Evolutionary conservation across 2,113 vertebrate genomes (phyloP).

Genomic region (Brachyhypopomus gauderio): DNA sequence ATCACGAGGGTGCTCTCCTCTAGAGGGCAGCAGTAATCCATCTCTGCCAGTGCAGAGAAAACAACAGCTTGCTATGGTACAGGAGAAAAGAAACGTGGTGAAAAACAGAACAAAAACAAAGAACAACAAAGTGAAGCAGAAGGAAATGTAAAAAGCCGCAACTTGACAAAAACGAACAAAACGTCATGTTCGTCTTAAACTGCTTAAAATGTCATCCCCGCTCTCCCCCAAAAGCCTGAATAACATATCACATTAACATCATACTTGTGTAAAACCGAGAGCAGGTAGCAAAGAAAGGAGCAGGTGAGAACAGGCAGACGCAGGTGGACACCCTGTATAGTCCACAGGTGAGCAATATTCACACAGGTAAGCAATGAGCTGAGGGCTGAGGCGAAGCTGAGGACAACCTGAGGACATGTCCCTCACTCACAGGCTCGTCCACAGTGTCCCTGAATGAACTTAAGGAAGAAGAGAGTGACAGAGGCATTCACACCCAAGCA

Average conservation of each 20-base stretch:
- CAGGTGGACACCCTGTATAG: no score
- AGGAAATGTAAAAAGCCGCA: no score
- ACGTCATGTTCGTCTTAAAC: no score
- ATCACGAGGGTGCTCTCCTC: background rate
- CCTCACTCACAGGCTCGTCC: background rate
- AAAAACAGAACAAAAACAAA: background rate
- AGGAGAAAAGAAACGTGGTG: background rate
- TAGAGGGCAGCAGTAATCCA: slow-evolving; percentile 12
- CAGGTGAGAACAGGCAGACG: no score
- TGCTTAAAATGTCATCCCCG: no score
- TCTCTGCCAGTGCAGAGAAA: slow-evolving; percentile 13
- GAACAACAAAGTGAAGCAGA: background rate
- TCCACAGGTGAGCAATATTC: background rate
- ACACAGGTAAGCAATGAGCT: slow-evolving; percentile 17
- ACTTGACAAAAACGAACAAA: no score
- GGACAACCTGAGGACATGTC: background rate
- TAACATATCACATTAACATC: no score
- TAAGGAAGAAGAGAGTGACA: background rate
- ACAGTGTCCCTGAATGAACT: background rate
- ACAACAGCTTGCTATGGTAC: slow-evolving; percentile 25
- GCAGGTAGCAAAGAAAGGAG: no score
- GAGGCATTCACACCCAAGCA: slow-evolving; percentile 3
- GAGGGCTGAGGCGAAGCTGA: background rate
- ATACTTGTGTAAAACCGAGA: no score
- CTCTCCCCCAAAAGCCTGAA: no score